Evolutionary conservation across 2,797 vertebrate species (phyloP), one percentile per base, ranked within the genome.

Genomic region (Micropoecilia bifurca): DNA sequence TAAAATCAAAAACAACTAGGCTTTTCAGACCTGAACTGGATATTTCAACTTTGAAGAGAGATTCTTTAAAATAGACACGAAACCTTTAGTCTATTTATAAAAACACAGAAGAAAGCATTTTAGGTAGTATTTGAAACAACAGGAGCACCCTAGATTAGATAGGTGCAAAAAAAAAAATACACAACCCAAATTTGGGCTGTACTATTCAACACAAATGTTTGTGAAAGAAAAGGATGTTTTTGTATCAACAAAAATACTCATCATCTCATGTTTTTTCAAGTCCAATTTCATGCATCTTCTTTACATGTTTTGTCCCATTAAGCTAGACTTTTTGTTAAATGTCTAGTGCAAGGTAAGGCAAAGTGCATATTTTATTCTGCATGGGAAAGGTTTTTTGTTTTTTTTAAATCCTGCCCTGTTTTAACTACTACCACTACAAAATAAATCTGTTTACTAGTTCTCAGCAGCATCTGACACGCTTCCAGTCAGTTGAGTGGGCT

Each of bases 371-470:
- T 43, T 41, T 69, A 69, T 69, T n/a, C 39, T 76, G 28, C 46
- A 16, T 53, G 22, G 18, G 9, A 68, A 28, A 13, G 4, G 12
- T 30, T 3, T 1, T 50, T 50, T 8, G 20, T 20, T 20, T 20
- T 7, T 20, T 50, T 22, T 50, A 1, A 14, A 48, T 48, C 2
- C n/a, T 50, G 28, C 39, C 1, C 33, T 13, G 36, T 39, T 66
- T 66, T 68, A 68, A 68, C 18, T 41, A 20, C 20, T 66, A 66
- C 59, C n/a, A n/a, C n/a, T 48, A 48, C 6, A 41, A 41, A 69
- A 68, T 5, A 75, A 53, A n/a, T 46, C 22, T 22, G 48, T 75
- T 46, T 63, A 75, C 57, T 47, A 43, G 41, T 63, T 46, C 74
- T 71, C 28, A 45, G 66, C 48, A 43, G 36, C 30, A 36, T 66